Base-by-base conservation (phyloP, 2,797 vertebrate species). In the Paedocypris micromegethes region DNA sequence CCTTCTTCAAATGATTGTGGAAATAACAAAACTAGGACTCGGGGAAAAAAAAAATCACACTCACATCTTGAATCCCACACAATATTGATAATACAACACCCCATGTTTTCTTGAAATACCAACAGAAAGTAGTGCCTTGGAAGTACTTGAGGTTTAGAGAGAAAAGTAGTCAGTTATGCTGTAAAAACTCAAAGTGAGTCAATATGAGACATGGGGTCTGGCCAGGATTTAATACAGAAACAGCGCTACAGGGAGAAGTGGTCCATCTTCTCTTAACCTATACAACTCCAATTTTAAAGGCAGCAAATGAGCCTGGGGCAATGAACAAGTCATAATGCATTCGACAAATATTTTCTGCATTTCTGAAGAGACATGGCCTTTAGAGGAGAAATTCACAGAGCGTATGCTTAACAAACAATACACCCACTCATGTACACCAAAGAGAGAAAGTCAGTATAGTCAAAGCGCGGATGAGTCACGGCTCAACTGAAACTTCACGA, bases 301-400 rank as follows among this genome's bases (percentile, higher is more conserved):
- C 82, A 85, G 86, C 85, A 82, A 88, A 86, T 84, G 82, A 77
- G 86, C 89, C 87, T 38, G 67, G 48, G 86, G 87, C 80, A 82
- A 87, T 80, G 80, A 84, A 85, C 86, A 85, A 90, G 87, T 88
- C 88, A 86, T 90, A 87, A 89, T 88, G 87, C 88, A 86, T 90
- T 89, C 88, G 84, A 88, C 88, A 90, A 89, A 90, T 86, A 88
- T 86, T 89, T 85, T 86, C 83, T 83, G 87, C 87, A 87, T 88
- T 89, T 87, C 85, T 80, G 77, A 85, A 88, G 85, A 90, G 87
- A 23, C 23, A 84, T 87, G 87, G 86, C 86, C 88, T 88, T 88
- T 86, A 88, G 88, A 85, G 73, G 82, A 87, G 82, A 83, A 86
- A 83, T 83, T 87, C 86, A 86, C 82, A 84, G 82, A 88, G 85